Evolutionary conservation across 2,113 vertebrate species (phyloP).

Genomic region (Pavo muticus): DNA sequence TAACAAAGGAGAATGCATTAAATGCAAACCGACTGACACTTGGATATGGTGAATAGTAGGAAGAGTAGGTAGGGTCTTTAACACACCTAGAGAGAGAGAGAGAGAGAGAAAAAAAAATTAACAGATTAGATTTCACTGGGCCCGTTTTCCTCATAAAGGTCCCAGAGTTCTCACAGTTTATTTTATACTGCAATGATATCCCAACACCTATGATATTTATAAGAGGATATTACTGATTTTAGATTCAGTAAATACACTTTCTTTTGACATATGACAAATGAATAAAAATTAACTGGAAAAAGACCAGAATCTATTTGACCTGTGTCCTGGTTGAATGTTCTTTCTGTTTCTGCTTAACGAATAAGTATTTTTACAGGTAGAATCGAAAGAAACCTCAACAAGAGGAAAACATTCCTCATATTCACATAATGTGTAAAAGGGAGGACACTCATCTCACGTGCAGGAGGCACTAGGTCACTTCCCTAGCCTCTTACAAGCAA

Average conservation of each 20-base stretch:
- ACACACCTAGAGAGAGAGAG: slow-evolving; percentile 78
- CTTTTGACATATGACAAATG: background rate
- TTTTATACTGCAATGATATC: background rate
- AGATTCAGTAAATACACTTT: background rate
- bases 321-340: background rate
- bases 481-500: background rate
- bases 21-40: slow-evolving; percentile 80
- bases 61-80: slow-evolving; percentile 74
- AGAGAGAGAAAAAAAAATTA: background rate
- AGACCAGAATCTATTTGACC: background rate
- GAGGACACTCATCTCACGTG: background rate
- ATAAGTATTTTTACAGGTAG: background rate
- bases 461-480: background rate
- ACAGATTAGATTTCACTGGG: background rate
- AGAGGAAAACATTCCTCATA: background rate
- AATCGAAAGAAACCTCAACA: background rate
- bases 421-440: background rate
- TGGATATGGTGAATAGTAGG: background rate
- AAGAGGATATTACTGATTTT: background rate
- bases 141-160: background rate
- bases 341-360: background rate
- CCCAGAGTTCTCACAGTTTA: background rate
- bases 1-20: slow-evolving; percentile 82
- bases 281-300: background rate
- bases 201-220: background rate